These are phyloP conservation scores for Cosmia pyralina DNA, from an alignment of 2,888 invertebrate genomes.

Conservation along the genomic window DNA sequence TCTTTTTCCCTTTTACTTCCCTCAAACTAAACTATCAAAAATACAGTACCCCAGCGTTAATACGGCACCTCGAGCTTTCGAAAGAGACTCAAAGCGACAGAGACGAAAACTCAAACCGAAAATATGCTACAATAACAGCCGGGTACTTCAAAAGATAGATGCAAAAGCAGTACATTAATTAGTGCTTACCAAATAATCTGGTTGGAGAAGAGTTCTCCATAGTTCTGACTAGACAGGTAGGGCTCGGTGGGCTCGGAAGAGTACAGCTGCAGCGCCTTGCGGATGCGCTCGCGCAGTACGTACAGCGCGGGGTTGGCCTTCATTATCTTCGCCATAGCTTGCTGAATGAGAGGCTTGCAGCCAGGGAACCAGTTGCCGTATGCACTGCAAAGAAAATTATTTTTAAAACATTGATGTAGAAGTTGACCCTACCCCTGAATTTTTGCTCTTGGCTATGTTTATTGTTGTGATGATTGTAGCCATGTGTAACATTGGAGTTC, in stretches of 20 bases:
- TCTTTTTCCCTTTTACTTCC: background rate
- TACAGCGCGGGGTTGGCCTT: constrained; percentile 99
- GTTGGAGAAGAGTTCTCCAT: constrained; percentile 99
- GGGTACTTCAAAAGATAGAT: no score
- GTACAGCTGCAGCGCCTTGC: constrained; percentile 99
- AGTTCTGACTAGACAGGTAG: constrained; percentile 99
- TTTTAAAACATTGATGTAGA: background rate
- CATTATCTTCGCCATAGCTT: constrained; percentile 99
- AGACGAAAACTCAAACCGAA: background rate
- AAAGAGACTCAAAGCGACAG: background rate
- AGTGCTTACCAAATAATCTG: constrained; percentile 98
- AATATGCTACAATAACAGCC: background rate
- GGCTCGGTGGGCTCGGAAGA: constrained; percentile 99
- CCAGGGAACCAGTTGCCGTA: constrained; percentile 99
- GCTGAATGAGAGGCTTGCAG: constrained; percentile 99
- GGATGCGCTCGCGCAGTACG: constrained; percentile 98
- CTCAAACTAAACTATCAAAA: background rate
- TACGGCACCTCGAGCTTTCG: background rate
- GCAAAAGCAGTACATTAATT: background rate
- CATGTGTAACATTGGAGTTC: background rate
- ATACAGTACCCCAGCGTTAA: background rate
- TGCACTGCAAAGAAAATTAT: constrained; percentile 90
- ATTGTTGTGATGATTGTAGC: background rate
- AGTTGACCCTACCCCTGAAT: background rate
- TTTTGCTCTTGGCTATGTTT: background rate